Conservation (phyloP, 2,797 vertebrate genomes). For the Rhodeus uyekii region DNA sequence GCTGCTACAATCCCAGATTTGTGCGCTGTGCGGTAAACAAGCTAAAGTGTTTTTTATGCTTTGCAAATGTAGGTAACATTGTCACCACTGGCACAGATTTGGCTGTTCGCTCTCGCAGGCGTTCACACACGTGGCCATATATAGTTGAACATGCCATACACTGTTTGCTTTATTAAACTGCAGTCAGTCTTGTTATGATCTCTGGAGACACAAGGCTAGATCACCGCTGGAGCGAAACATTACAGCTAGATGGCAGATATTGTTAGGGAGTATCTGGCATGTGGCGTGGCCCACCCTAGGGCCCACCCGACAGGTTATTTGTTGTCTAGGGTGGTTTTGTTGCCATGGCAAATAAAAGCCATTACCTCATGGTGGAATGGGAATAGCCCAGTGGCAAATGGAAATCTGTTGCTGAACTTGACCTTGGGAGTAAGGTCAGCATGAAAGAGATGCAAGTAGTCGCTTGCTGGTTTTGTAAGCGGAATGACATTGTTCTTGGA, state of each 20-base stretch:
- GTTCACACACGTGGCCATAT: constrained; percentile 12
- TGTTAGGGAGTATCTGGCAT: constrained; percentile 8
- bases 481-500: neutral
- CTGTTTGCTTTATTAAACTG: constrained; percentile 9
- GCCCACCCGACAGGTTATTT: constrained; percentile 28
- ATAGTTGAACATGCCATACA: constrained; percentile 23
- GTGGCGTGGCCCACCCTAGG: neutral
- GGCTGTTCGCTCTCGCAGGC: constrained; percentile 5
- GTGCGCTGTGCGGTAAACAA: neutral
- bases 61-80: neutral
- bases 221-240: neutral
- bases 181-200: constrained; percentile 32
- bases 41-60: neutral
- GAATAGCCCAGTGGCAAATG: neutral
- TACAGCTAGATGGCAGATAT: constrained; percentile 14
- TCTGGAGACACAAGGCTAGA: constrained; percentile 18
- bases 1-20: neutral
- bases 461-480: neutral
- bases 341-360: neutral
- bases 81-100: constrained; percentile 13
- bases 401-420: neutral
- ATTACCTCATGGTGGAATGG: constrained; percentile 22
- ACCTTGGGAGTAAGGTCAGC: neutral
- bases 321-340: constrained; percentile 15
- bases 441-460: neutral